Evolutionary conservation across 2,113 vertebrate species (phyloP), one percentile per base, ranked within the genome.

Genomic region (Thomomys bottae): DNA sequence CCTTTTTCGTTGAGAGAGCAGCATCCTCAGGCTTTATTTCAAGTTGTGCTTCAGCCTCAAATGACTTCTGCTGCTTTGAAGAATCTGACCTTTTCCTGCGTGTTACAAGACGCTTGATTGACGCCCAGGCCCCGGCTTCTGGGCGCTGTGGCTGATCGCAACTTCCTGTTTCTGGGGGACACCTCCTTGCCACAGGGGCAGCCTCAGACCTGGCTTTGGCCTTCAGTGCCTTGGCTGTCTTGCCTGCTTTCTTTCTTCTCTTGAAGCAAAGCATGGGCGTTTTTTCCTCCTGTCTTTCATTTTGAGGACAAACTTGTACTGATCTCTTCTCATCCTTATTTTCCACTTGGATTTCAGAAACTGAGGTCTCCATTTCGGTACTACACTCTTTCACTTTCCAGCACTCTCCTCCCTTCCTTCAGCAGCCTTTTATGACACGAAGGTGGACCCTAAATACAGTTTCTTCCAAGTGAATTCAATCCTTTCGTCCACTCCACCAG

Each of bases 231-330:
- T 97, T 97, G 83, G 64, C 88, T 61, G 95, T 20, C 88, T 98
- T 98, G 84, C 63, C 89, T 61, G 95, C 18, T 89, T 98, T 98
- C 96, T 97, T 98, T 73, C 97, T 96, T 96, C 97, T 98, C 95
- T 98, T 98, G 77, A 98, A 98, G 88, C 98, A 98, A 28, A 98
- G 97, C 75, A 96, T 92, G 5, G 98, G 96, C 70, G 96, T 92
- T 63, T 97, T 97, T 77, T 95, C 92, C 20, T 96, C 87, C 67
- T 86, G 94, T 32, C 95, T 96, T 45, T 98, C 96, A 0, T 88
- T n/a, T 0, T 87, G 91, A 79, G 94, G 94, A 70, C 96, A 87
- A 0, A 59, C 68, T 0, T 96, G 91, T 66, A 61, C 91, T 10
- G 82, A 67, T 57, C 12, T 71, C 49, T 84, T 95, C 83, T 96